These are phyloP conservation scores for Papilio protenor DNA, from an alignment of 2,888 invertebrate genomes.

Conservation along the genomic window DNA sequence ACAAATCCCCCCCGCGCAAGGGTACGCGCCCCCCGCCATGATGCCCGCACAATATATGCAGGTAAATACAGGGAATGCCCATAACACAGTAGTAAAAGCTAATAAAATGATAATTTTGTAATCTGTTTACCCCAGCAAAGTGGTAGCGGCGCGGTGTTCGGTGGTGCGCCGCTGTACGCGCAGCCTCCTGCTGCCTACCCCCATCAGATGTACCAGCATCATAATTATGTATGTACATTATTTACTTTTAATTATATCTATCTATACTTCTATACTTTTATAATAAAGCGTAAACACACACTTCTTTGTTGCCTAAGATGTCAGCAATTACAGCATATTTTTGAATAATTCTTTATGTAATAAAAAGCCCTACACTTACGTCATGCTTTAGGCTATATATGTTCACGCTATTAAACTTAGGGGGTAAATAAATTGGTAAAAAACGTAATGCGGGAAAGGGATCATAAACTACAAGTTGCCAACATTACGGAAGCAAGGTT, in stretches of 20 bases:
- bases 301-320: not conserved
- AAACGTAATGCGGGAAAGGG: too few species aligned
- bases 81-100: too few species aligned
- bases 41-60: conserved; percentile 82
- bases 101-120: not conserved
- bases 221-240: conserved; percentile 69
- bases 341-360: not conserved
- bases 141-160: conserved; percentile 66
- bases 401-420: too few species aligned
- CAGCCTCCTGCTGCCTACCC: conserved; percentile 67
- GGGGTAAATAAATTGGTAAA: too few species aligned
- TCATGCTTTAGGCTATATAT: too few species aligned
- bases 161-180: conserved; percentile 64
- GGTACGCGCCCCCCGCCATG: conserved; percentile 80
- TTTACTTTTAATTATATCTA: not conserved
- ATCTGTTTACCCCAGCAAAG: conserved; percentile 52
- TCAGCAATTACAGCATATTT: not conserved
- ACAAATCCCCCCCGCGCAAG: conserved; percentile 73
- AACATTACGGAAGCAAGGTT: too few species aligned
- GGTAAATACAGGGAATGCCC: conserved; percentile 55
- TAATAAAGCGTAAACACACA: too few species aligned
- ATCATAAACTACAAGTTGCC: too few species aligned
- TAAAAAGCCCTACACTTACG: not conserved
- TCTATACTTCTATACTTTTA: too few species aligned
- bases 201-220: conserved; percentile 73